These are phyloP conservation scores for Temnopleurus reevesii DNA, from an alignment of 53 echinoderm and acorn worm species.

Conservation along the genomic window DNA sequence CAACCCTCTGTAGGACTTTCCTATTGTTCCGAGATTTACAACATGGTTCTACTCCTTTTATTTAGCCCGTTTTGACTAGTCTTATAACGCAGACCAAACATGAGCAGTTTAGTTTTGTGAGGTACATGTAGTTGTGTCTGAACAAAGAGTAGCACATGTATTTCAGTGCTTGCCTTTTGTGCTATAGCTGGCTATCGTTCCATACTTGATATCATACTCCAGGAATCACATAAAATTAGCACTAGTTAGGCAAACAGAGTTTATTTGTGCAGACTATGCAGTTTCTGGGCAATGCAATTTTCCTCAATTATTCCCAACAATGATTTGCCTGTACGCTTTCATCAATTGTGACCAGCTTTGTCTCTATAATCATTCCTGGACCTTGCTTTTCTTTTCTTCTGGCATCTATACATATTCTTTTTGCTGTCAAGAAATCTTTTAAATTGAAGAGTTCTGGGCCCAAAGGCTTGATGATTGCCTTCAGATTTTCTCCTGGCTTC, in stretches of 20 bases:
- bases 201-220: too few relatives aligned
- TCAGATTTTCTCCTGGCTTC: not conserved
- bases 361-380: not conserved
- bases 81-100: too few relatives aligned
- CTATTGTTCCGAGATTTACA: not conserved
- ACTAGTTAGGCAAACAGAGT: too few relatives aligned
- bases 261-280: too few relatives aligned
- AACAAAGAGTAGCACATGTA: too few relatives aligned
- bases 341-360: conserved; percentile 12
- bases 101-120: too few relatives aligned
- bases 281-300: not conserved
- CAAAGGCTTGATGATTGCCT: not conserved
- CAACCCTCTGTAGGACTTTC: not conserved
- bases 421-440: not conserved
- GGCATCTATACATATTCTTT: not conserved
- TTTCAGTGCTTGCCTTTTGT: too few relatives aligned
- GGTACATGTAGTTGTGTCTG: too few relatives aligned
- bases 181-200: too few relatives aligned
- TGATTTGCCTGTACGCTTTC: not conserved
- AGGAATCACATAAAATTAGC: too few relatives aligned
- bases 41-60: not conserved
- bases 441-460: not conserved
- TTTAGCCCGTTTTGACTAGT: too few relatives aligned
- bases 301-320: not conserved
- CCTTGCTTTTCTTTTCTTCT: not conserved